Evolutionary conservation across 2,888 invertebrate species (phyloP).

Genomic region (Chrysodeixis includens): DNA sequence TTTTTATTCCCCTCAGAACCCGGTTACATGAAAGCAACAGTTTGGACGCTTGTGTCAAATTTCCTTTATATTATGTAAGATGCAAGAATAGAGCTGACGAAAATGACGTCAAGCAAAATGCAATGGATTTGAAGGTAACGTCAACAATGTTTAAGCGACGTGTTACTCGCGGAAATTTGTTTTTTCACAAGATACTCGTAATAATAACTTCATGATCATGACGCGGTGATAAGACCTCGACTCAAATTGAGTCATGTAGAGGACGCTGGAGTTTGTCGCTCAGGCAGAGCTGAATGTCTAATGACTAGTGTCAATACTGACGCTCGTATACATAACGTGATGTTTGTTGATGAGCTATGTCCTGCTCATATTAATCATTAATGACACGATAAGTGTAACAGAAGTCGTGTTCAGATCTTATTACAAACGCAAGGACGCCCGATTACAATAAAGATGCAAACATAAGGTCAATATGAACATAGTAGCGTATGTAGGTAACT

Average conservation of each 20-base stretch:
- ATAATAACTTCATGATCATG: conserved; percentile 57
- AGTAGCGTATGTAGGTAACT: conserved; percentile 2
- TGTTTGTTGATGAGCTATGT: conserved; percentile 49
- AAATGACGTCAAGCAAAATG: conserved; percentile 24
- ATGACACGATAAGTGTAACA: conserved; percentile 25
- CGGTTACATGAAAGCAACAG: conserved; percentile 22
- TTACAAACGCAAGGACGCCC: conserved; percentile 14
- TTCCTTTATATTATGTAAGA: conserved; percentile 27
- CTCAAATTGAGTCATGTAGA: conserved; percentile 70
- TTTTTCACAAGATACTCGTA: conserved; percentile 47
- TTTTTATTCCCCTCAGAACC: conserved; percentile 32
- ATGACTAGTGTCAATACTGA: conserved; percentile 79
- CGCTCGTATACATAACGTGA: conserved; percentile 66
- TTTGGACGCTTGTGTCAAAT: neutral
- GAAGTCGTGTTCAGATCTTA: conserved; percentile 11
- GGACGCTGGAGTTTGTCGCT: conserved; percentile 67
- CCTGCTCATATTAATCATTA: conserved; percentile 46
- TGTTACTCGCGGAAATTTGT: conserved; percentile 38
- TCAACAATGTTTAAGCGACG: conserved; percentile 20
- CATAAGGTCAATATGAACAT: conserved; percentile 14
- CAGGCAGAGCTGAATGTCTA: conserved; percentile 71
- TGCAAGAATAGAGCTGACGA: conserved; percentile 17
- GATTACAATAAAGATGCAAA: conserved; percentile 20
- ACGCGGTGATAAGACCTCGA: conserved; percentile 66
- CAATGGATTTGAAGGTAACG: conserved; percentile 28